phyloP scores from a whole-genome alignment of 2,797 vertebrate species.

The Bucorvus abyssinicus region DNA sequence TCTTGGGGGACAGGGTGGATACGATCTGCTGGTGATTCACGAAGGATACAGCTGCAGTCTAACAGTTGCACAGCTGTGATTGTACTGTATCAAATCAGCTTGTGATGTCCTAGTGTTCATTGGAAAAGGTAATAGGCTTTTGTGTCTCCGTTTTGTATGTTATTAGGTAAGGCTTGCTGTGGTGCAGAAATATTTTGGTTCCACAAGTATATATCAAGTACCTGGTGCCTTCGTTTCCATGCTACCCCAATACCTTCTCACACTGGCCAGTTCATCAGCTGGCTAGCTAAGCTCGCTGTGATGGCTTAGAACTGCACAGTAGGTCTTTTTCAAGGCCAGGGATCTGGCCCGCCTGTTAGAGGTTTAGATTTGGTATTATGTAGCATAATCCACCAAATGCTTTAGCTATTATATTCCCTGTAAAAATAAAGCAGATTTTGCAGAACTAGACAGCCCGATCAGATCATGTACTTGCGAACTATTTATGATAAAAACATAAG shows the following conservation, averaged over 20 bases:
- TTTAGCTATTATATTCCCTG: not conserved
- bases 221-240: not conserved
- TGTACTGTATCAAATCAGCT: not conserved
- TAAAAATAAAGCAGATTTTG: slow-evolving; percentile 44
- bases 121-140: not conserved
- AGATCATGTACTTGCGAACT: not conserved
- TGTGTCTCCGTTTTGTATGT: not conserved
- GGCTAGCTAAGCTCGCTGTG: not conserved
- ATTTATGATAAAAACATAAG: slow-evolving; percentile 7
- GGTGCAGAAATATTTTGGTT: not conserved
- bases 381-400: slow-evolving; percentile 44
- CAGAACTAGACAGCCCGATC: not conserved
- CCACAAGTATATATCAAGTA: not conserved
- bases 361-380: slow-evolving; percentile 35
- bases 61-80: not conserved
- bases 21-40: not conserved
- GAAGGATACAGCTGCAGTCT: not conserved
- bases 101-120: not conserved
- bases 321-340: slow-evolving; percentile 17
- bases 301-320: not conserved
- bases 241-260: not conserved
- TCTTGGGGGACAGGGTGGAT: not conserved
- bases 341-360: not conserved
- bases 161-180: not conserved
- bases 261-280: fast-evolving